Percentiles rank a stretch among this genome's conserved stretches.
phyloP scores from a whole-genome alignment of 1,140 invertebrate genomes.

The Trialeurodes vaporariorum region DNA sequence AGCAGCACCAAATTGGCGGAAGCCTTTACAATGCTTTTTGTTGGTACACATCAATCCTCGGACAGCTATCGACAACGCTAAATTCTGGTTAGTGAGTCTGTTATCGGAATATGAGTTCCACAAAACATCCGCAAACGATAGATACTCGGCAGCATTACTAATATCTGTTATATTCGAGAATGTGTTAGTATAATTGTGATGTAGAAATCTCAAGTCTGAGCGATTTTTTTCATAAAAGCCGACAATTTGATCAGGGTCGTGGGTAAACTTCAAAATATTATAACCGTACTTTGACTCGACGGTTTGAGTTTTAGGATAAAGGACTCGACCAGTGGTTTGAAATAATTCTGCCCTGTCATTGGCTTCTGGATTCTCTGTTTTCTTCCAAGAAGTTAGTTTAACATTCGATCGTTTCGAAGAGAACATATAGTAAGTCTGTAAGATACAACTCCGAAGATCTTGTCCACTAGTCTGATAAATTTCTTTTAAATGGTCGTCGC shows the following conservation, averaged over 20 bases:
- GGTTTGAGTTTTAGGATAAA: conserved; percentile 56
- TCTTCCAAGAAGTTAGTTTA: conserved; percentile 3
- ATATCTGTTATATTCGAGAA: conserved; percentile 46
- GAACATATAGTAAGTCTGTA: conserved; percentile 15
- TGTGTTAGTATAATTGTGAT: conserved; percentile 60
- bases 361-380: conserved; percentile 6
- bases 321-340: conserved; percentile 58
- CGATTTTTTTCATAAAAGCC: conserved; percentile 50
- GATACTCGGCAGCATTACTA: conserved; percentile 39
- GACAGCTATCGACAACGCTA: conserved; percentile 44
- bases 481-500: conserved; percentile 9
- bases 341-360: conserved; percentile 50
- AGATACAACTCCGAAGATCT: conserved; percentile 14
- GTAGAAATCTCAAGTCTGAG: conserved; percentile 49
- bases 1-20: conserved; percentile 12
- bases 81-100: conserved; percentile 15
- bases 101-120: conserved; percentile 48
- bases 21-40: conserved; percentile 37
- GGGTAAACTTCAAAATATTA: conserved; percentile 37
- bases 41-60: conserved; percentile 57
- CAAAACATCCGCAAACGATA: conserved; percentile 49
- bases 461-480: conserved; percentile 4
- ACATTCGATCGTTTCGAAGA: background rate
- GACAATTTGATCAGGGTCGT: conserved; percentile 49
- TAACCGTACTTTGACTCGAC: conserved; percentile 19